These are phyloP conservation scores for Pristionchus maxplancki DNA, from an alignment of 2,888 invertebrate genomes.

Conservation along the genomic window DNA sequence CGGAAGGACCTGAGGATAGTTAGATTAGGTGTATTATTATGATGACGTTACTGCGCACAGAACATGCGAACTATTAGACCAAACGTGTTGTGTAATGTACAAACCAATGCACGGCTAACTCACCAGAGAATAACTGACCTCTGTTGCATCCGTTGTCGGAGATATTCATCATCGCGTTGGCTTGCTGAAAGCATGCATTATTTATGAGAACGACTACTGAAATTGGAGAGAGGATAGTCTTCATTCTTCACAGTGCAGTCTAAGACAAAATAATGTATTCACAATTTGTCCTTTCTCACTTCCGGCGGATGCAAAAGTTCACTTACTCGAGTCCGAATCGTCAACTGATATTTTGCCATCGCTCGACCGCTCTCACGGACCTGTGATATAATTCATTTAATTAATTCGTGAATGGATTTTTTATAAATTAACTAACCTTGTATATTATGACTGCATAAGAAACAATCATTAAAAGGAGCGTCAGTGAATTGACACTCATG, in stretches of 20 bases:
- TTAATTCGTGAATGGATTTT: neutral
- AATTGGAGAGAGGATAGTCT: neutral
- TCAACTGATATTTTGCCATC: slow-evolving; percentile 73
- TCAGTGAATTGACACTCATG: slow-evolving; percentile 71
- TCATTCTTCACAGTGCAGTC: neutral
- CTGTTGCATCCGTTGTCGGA: slow-evolving; percentile 62
- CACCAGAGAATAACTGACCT: slow-evolving; percentile 53
- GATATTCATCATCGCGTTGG: slow-evolving; percentile 63
- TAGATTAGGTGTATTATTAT: too few relatives aligned
- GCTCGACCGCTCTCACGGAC: slow-evolving; percentile 72
- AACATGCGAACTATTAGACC: too few relatives aligned
- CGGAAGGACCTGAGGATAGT: slow-evolving; percentile 58
- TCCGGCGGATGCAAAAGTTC: neutral
- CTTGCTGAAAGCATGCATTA: slow-evolving; percentile 58
- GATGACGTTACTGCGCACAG: too few relatives aligned
- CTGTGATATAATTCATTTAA: neutral
- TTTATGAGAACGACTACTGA: neutral
- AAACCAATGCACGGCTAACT: neutral
- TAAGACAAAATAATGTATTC: neutral
- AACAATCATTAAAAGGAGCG: slow-evolving; percentile 72
- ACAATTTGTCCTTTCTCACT: neutral
- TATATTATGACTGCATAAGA: slow-evolving; percentile 75
- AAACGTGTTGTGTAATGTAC: too few relatives aligned
- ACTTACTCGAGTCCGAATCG: slow-evolving; percentile 68
- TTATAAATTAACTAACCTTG: slow-evolving; percentile 55